Conservation (phyloP, 2,113 vertebrate genomes). For the Mobula hypostoma region DNA sequence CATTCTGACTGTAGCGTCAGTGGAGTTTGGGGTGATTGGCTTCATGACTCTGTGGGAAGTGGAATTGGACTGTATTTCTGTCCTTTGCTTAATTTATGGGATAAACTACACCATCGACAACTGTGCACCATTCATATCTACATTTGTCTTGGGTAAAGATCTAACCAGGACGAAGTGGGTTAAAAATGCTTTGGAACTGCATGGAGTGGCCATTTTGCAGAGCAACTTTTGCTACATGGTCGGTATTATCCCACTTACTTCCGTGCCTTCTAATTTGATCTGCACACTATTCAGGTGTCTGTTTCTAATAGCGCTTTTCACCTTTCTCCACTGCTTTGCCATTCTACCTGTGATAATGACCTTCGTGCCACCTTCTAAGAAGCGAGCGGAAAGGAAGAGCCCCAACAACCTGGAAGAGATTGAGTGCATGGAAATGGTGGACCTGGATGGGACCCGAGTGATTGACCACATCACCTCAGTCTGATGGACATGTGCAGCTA, state of each 20-base stretch:
- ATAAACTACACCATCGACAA: conserved; percentile 93
- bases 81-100: conserved; percentile 90
- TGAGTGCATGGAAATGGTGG: conserved; percentile 95
- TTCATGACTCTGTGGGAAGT: conserved; percentile 98
- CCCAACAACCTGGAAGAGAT: conserved; percentile 78
- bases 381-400: conserved; percentile 70
- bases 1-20: conserved; percentile 84
- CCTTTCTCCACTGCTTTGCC: conserved; percentile 95
- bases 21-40: conserved; percentile 93
- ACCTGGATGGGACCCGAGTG: conserved; percentile 75
- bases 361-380: conserved; percentile 94
- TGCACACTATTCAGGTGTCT: conserved; percentile 97
- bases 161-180: conserved; percentile 96
- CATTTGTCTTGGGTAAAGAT: conserved; percentile 87
- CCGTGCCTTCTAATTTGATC: conserved; percentile 94
- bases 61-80: conserved; percentile 92
- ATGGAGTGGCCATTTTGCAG: conserved; percentile 92
- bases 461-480: conserved; percentile 98
- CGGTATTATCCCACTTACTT: conserved; percentile 86
- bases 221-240: conserved; percentile 90
- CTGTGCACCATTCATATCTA: conserved; percentile 87
- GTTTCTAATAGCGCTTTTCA: conserved; percentile 90
- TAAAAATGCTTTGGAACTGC: conserved; percentile 85
- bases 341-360: conserved; percentile 97
- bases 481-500: conserved; percentile 51